Conservation (phyloP, 2,113 vertebrate species). For the Hyaena hyaena region DNA sequence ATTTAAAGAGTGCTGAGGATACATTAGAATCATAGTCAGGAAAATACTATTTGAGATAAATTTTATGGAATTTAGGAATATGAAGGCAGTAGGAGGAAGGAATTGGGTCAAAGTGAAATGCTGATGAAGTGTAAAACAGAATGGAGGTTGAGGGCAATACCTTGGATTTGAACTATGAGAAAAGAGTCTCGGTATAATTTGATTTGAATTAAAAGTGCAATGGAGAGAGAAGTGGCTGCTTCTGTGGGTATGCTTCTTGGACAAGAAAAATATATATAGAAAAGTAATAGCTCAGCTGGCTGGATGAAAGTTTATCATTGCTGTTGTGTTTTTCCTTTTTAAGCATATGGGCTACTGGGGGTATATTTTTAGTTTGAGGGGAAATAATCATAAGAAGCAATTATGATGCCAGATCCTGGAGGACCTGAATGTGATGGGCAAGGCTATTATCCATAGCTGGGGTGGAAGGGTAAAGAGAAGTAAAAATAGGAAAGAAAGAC, state of each 20-base stretch:
- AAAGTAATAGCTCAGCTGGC: background rate
- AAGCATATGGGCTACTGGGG: background rate
- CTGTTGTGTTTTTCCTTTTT: background rate
- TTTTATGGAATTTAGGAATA: background rate
- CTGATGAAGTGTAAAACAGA: background rate
- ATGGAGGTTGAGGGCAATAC: background rate
- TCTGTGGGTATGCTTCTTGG: background rate
- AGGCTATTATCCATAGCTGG: background rate
- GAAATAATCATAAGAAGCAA: slow-evolving; percentile 14
- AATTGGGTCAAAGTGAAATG: background rate
- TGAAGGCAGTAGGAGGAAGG: background rate
- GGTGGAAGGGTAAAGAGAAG: background rate
- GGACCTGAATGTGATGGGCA: background rate
- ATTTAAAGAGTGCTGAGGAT: background rate
- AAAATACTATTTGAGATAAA: background rate
- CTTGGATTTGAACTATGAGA: background rate
- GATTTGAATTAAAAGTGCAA: background rate
- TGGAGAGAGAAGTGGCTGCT: background rate
- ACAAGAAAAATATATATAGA: background rate
- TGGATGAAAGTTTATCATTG: background rate
- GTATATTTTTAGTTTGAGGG: background rate
- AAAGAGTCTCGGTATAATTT: background rate
- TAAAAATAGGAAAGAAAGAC: background rate
- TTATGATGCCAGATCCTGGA: background rate
- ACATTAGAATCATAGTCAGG: background rate